Evolutionary conservation across 2,888 invertebrate genomes (phyloP).

Genomic region (Drosophila bunnanda): DNA sequence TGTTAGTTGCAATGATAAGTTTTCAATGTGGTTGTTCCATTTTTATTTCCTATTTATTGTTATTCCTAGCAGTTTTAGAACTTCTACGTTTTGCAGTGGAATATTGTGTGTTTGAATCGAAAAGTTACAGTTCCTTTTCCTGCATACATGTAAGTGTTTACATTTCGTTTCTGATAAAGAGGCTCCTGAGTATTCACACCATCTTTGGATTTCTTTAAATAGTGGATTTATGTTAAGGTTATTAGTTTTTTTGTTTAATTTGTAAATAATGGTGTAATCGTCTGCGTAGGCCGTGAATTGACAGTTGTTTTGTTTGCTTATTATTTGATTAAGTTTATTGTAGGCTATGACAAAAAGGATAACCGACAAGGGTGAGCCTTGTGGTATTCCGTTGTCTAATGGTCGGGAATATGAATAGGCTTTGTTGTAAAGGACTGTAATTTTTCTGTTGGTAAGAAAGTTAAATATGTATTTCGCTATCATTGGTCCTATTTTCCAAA

Average conservation of each 20-base stretch:
- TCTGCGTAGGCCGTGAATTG: not conserved
- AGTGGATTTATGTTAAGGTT: not conserved
- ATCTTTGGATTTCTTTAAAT: not conserved
- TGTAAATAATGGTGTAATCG: not conserved
- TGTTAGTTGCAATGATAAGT: not conserved
- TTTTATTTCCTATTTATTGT: too few relatives aligned
- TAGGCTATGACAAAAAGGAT: slow-evolving; percentile 1
- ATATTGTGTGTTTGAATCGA: not conserved
- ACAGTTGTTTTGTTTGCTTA: not conserved
- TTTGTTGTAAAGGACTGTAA: not conserved
- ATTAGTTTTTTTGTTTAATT: not conserved
- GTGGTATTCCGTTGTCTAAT: too few relatives aligned
- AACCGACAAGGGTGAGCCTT: slow-evolving; percentile 1
- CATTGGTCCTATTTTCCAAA: not conserved
- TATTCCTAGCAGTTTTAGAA: too few relatives aligned
- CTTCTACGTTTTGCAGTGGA: too few relatives aligned
- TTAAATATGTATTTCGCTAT: not conserved
- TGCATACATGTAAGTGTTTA: too few relatives aligned
- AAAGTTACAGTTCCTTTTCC: too few relatives aligned
- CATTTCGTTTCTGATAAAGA: too few relatives aligned
- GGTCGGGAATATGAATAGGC: not conserved
- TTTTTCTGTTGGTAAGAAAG: slow-evolving; percentile 4
- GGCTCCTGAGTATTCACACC: too few relatives aligned
- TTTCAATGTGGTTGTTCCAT: not conserved
- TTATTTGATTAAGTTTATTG: not conserved